Evolutionary conservation across 1,140 invertebrate species (phyloP), one percentile per base, ranked within the genome.

Genomic region (Dendrolimus punctatus): DNA sequence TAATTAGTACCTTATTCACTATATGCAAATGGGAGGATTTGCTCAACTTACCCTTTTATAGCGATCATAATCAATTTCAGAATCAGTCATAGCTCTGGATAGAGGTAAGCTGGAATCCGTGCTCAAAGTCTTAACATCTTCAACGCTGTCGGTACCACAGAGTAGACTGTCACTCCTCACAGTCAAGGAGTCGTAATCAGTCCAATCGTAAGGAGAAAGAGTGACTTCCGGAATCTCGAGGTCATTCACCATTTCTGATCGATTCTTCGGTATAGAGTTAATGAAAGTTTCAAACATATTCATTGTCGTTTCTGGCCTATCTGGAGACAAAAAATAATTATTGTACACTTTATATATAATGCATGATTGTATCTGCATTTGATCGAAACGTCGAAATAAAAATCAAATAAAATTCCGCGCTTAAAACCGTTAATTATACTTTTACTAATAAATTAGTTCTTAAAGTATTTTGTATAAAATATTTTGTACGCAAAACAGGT

Each of bases 31-130:
- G 23, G 23, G 23, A 23, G 5, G n/a, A n/a, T 6, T 45, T n/a
- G 8, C 43, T 8, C 9, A 49, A 61, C 73, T 75, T 38, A 83
- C 81, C 63, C 71, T 53, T 51, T 63, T 73, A 55, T 72, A 74
- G 40, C 65, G 58, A 3, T 58, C 66, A 47, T 81, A 85, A 49
- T 85, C 81, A 8, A 81, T 80, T 39, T 85, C 81, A 0, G 80
- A 82, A 37, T 78, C 80, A 0, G 80, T 81, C 75, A 83, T 71
- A 38, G 80, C 78, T 8, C 78, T 68, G 2, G 80, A 83, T 42
- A 85, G 49, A 2, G 78, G 62, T 5, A 80, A 46, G 42, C 80
- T 85, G 0, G 78, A 81, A 43, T 70, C 74, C 0, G 76, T 77
- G 39, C 71, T 80, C 39, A 58, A 10, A 6, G 71, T 66, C 5